Evolutionary conservation across 1,140 invertebrate genomes (phyloP).

Genomic region (Bombus picipes): DNA sequence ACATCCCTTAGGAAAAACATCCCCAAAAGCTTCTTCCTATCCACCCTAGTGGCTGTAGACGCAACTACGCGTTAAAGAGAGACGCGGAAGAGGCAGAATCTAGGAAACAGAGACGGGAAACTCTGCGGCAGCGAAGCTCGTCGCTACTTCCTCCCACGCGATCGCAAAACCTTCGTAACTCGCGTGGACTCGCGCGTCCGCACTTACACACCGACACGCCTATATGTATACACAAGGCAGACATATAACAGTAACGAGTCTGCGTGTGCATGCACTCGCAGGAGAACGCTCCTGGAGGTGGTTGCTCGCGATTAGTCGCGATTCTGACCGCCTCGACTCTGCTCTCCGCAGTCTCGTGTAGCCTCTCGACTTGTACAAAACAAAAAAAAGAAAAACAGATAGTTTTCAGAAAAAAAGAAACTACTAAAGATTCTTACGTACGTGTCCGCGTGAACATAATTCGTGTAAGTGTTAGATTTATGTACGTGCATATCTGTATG

Average conservation of each 20-base stretch:
- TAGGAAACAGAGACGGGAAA: conserved; percentile 14
- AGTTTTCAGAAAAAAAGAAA: not conserved
- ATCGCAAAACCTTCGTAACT: conserved; percentile 12
- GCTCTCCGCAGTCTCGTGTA: not conserved
- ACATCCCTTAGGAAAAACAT: not conserved
- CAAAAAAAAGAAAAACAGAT: too few species aligned
- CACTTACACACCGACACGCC: not conserved
- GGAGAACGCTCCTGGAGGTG: conserved; percentile 40
- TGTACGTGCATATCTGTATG: too few species aligned
- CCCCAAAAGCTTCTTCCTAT: too few species aligned
- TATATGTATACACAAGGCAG: not conserved
- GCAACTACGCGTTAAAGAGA: not conserved
- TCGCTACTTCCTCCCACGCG: conserved; percentile 27
- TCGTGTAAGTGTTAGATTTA: too few species aligned
- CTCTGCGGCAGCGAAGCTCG: conserved; percentile 56
- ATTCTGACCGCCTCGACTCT: conserved; percentile 32
- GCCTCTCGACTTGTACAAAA: not conserved
- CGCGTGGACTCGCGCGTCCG: conserved; percentile 13
- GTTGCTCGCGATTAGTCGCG: conserved; percentile 50
- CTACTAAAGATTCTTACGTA: not conserved
- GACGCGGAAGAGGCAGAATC: not conserved
- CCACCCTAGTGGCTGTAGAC: too few species aligned
- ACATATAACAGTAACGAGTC: not conserved
- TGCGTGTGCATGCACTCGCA: conserved; percentile 19
- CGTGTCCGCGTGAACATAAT: not conserved